These are phyloP conservation scores for Perizoma affinitatum DNA, from an alignment of 2,888 invertebrate genomes.

Conservation along the genomic window DNA sequence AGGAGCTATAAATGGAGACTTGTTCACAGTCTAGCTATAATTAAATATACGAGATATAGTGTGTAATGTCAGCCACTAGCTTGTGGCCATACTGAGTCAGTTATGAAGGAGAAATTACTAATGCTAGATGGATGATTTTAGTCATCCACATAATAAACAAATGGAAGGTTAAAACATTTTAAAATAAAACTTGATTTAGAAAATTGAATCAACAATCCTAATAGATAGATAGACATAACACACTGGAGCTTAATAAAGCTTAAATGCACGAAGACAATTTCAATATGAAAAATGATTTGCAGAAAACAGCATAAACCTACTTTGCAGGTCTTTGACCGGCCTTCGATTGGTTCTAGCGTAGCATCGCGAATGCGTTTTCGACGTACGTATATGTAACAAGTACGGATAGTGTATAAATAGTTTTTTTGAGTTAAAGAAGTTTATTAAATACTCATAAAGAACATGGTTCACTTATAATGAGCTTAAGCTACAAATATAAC, in stretches of 20 bases:
- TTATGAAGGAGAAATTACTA: slow-evolving; percentile 5
- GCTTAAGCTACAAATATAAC: no score
- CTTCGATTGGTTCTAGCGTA: slow-evolving; percentile 22
- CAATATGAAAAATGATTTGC: slow-evolving; percentile 5
- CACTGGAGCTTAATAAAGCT: not conserved
- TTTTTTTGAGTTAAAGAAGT: no score
- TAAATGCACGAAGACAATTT: not conserved
- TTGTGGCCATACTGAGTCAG: slow-evolving; percentile 5
- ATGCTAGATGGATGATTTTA: not conserved
- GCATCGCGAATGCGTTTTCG: slow-evolving; percentile 7
- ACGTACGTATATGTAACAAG: not conserved
- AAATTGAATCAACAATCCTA: no score
- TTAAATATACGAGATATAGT: slow-evolving; percentile 17
- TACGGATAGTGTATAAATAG: slow-evolving; percentile 27
- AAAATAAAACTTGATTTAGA: no score
- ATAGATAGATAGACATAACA: not conserved
- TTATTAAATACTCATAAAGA: no score
- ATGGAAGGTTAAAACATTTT: no score
- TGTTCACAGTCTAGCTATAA: slow-evolving; percentile 31
- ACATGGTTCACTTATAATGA: no score
- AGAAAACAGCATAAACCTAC: slow-evolving; percentile 27
- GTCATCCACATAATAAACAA: no score
- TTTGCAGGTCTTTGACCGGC: slow-evolving; percentile 19
- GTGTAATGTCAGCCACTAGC: slow-evolving; percentile 1
- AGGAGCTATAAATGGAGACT: slow-evolving; percentile 44